phyloP scores from a whole-genome alignment of 2,888 invertebrate genomes.

The Cryptosula pallasiana region DNA sequence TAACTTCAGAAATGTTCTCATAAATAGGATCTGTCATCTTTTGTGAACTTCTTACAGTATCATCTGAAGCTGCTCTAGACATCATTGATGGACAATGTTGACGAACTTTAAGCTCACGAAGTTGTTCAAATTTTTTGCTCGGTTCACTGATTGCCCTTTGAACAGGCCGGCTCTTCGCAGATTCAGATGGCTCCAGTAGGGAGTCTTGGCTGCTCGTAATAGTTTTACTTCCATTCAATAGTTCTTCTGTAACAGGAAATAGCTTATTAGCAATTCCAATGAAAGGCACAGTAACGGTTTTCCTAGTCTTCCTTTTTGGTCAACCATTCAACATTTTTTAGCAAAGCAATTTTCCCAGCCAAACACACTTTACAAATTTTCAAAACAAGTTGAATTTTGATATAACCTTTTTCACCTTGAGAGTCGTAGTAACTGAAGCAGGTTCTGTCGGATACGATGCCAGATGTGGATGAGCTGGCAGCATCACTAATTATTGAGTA shows the following conservation, averaged over 20 bases:
- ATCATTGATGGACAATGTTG: not conserved
- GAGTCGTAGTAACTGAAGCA: conserved; percentile 24
- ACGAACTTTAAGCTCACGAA: not conserved
- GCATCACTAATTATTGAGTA: conserved; percentile 21
- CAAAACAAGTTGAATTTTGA: too few species aligned
- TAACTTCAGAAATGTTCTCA: conserved; percentile 13
- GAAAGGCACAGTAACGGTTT: too few species aligned
- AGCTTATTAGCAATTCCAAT: too few species aligned
- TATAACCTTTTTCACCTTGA: conserved; percentile 10
- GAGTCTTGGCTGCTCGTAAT: conserved; percentile 20
- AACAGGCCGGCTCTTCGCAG: not conserved
- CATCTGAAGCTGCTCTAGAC: conserved; percentile 19
- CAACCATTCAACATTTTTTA: too few species aligned
- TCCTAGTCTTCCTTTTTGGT: too few species aligned
- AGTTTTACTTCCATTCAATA: not conserved
- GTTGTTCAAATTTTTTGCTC: conserved; percentile 17
- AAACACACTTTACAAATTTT: too few species aligned
- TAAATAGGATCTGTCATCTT: conserved; percentile 2
- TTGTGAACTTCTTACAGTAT: not conserved
- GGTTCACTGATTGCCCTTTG: conserved; percentile 15
- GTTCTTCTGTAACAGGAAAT: conserved; percentile 12
- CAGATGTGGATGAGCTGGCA: conserved; percentile 6
- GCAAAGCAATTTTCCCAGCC: too few species aligned
- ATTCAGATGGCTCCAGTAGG: conserved; percentile 6
- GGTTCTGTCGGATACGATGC: conserved; percentile 13